Base-by-base conservation (phyloP, 2,888 invertebrate genomes). In the Hypomecis punctinalis region DNA sequence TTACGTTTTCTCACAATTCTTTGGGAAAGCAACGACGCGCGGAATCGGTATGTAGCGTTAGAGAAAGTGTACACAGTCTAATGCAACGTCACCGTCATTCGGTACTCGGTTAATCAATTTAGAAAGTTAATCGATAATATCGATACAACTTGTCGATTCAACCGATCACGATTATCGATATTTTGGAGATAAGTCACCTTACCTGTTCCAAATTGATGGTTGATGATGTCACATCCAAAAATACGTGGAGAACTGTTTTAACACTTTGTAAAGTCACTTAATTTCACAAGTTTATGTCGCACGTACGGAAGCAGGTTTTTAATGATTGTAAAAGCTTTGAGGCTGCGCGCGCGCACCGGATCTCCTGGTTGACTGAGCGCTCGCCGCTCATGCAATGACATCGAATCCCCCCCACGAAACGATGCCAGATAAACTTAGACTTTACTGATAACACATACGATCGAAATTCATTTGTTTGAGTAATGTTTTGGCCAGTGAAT, bases 281-380 rank as follows among this genome's bases (percentile, higher is more conserved):
- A 68, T 71, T 71, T 70, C 68, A 76, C 68, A 55, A 67, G 37
- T 63, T 64, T 51, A 61, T 68, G 43, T 36, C 42, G 55, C 42
- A 64, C 64, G 61, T 52, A 47, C 67, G 46, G 37, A 48, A 42
- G 43, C 64, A 62, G 56, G 66, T 76, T 78, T 53, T 9, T 58
- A 42, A 51, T 43, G 53, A 61, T 63, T 63, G 70, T 59, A 56
- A 54, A 56, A 55, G 61, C 40, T 39, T 52, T 33, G 11, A 36
- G 55, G 60, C 76, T 68, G 76, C 84, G 81, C 79, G 71, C 73
- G 77, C 83, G 84, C 84, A 81, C 84, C 85, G 85, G 83, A 84
- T 80, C 85, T 85, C 78, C 80, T 83, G 84, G 82, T 84, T 83
- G 85, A 90, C 89, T 89, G 88, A 80, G 81, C 84, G 72, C 81